Evolutionary conservation across 2,888 invertebrate genomes (phyloP).

Genomic region (Oscheius sp.): DNA sequence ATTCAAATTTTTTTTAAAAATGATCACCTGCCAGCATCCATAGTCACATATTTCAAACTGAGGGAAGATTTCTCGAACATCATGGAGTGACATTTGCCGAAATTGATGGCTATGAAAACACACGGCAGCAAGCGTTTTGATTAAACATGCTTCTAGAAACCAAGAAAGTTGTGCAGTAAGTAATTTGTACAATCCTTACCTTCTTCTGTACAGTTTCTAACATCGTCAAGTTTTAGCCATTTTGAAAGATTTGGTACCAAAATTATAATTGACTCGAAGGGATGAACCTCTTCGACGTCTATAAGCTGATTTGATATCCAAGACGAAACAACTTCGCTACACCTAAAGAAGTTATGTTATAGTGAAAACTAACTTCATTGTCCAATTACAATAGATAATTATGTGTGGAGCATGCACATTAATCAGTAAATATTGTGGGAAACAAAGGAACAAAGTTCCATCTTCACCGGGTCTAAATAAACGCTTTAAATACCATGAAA

Average conservation of each 20-base stretch:
- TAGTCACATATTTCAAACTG: conserved; percentile 18
- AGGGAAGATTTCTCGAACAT: conserved; percentile 3
- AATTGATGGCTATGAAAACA: background rate
- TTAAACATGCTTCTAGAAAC: conserved; percentile 9
- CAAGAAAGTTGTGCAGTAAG: background rate
- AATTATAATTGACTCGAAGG: conserved; percentile 9
- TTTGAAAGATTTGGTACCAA: background rate
- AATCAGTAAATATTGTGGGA: conserved; percentile 8
- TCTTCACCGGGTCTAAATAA: background rate
- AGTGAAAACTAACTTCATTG: no score
- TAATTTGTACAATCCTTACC: no score
- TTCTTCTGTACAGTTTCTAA: background rate
- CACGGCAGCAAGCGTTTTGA: conserved; percentile 1
- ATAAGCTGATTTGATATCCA: background rate
- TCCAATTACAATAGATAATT: conserved; percentile 14
- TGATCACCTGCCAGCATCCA: conserved; percentile 25
- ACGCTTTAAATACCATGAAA: background rate
- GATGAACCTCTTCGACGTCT: background rate
- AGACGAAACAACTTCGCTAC: background rate
- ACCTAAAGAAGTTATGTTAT: background rate
- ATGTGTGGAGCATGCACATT: background rate
- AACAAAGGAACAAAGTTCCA: background rate
- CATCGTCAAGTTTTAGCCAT: conserved; percentile 1
- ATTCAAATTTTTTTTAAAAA: background rate
- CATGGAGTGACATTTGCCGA: background rate